These are phyloP conservation scores for Calliopum simillimum DNA, from an alignment of 2,888 invertebrate species.

Conservation along the genomic window DNA sequence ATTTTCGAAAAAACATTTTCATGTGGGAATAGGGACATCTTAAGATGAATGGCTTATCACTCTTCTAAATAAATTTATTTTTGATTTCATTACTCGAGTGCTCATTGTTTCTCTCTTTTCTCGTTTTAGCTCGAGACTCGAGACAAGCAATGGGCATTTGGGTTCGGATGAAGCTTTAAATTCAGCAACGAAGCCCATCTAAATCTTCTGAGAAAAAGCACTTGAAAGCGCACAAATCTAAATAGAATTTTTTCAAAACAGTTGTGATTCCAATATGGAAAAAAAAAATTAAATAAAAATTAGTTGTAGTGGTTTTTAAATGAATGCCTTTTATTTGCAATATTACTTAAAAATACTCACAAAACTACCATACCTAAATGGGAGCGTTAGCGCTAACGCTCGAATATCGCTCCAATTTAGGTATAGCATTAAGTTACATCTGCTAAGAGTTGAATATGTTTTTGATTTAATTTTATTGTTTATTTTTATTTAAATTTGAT, in stretches of 20 bases:
- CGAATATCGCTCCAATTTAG: too few relatives aligned
- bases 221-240: conserved; percentile 38
- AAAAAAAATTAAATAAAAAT: conserved; percentile 8
- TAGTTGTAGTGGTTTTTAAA: conserved; percentile 21
- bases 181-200: conserved; percentile 31
- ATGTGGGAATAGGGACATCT: too few relatives aligned
- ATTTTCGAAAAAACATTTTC: too few relatives aligned
- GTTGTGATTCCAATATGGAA: conserved; percentile 20
- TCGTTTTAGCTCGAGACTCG: conserved; percentile 54
- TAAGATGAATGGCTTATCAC: background rate
- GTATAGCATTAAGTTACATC: too few relatives aligned
- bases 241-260: conserved; percentile 43
- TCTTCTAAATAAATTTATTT: background rate
- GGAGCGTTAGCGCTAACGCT: too few relatives aligned
- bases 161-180: conserved; percentile 41
- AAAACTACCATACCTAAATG: too few relatives aligned
- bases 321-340: background rate
- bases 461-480: background rate
- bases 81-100: conserved; percentile 35
- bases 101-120: conserved; percentile 60
- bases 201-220: background rate
- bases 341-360: too few relatives aligned
- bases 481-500: too few relatives aligned
- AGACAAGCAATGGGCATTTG: conserved; percentile 57
- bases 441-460: too few relatives aligned